phyloP scores from a whole-genome alignment of 2,888 invertebrate genomes.

The Nomada hirtipes region DNA sequence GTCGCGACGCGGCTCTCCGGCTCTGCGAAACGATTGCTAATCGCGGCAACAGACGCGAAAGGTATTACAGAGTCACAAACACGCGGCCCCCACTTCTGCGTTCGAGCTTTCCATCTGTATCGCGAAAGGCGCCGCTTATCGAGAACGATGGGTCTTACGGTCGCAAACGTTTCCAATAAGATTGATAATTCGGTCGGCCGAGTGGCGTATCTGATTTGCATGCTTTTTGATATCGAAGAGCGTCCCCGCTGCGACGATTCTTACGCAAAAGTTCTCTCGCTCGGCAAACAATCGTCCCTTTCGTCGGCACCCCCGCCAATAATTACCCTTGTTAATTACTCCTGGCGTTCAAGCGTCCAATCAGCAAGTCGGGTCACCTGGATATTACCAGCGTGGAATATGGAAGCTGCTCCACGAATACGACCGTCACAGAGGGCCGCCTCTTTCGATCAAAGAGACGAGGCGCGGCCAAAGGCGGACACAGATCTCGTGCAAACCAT shows the following conservation, averaged over 20 bases:
- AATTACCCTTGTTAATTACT: conserved; percentile 62
- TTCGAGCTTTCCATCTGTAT: conserved; percentile 6
- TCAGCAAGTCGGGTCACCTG: conserved; percentile 33
- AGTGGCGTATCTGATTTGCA: conserved; percentile 53
- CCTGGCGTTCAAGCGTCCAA: conserved; percentile 40
- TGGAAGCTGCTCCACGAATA: conserved; percentile 40
- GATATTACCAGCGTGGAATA: conserved; percentile 25
- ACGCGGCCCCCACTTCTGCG: conserved; percentile 2
- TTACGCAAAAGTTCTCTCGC: conserved; percentile 47
- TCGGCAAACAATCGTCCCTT: conserved; percentile 50
- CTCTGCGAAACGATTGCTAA: conserved; percentile 41
- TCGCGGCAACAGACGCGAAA: conserved; percentile 44
- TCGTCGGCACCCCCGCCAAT: conserved; percentile 2
- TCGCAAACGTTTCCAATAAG: conserved; percentile 23
- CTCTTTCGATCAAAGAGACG: conserved; percentile 43
- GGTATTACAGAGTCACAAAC: conserved; percentile 59
- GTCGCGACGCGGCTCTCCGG: background rate
- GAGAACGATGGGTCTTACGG: conserved; percentile 11
- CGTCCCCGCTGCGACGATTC: conserved; percentile 55
- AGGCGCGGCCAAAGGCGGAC: conserved; percentile 21
- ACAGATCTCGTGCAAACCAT: conserved; percentile 26
- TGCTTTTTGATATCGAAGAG: conserved; percentile 45
- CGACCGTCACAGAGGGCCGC: conserved; percentile 3
- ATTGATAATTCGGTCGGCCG: conserved; percentile 50
- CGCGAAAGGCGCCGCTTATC: conserved; percentile 28